A percentile compares a stretch with the other conserved stretches of the same genome.
phyloP scores from a whole-genome alignment of 2,113 vertebrate species.

The Alectura lathami region DNA sequence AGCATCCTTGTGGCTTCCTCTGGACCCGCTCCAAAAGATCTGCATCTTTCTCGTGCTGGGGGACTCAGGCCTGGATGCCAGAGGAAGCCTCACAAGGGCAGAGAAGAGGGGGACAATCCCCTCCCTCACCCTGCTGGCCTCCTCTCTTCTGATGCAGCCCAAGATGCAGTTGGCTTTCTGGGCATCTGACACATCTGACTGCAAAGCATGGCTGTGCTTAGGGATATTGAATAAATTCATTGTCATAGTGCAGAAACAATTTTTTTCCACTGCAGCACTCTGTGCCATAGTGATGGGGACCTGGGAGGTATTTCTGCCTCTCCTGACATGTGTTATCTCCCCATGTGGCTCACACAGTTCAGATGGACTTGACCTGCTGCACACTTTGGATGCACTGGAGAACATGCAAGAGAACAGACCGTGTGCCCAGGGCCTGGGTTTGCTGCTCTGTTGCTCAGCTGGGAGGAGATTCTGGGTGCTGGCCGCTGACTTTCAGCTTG shows the following conservation, averaged over 20 bases:
- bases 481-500: fast-evolving
- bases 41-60: too few relatives aligned
- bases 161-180: too few relatives aligned
- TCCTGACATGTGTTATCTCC: neutral
- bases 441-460: neutral
- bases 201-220: neutral
- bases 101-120: too few relatives aligned
- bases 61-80: too few relatives aligned
- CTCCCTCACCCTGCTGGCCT: too few relatives aligned
- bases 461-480: fast-evolving
- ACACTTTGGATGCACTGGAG: neutral
- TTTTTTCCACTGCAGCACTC: neutral
- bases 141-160: too few relatives aligned
- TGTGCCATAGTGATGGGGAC: fast-evolving
- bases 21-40: too few relatives aligned
- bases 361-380: neutral
- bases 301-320: neutral
- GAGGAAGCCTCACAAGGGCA: too few relatives aligned
- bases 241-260: neutral
- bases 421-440: fast-evolving
- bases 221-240: neutral
- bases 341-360: neutral
- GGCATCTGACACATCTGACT: too few relatives aligned
- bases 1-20: too few relatives aligned
- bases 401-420: neutral